Base-by-base conservation (phyloP, 2,113 vertebrate species). In the Elaphurus davidianus region DNA sequence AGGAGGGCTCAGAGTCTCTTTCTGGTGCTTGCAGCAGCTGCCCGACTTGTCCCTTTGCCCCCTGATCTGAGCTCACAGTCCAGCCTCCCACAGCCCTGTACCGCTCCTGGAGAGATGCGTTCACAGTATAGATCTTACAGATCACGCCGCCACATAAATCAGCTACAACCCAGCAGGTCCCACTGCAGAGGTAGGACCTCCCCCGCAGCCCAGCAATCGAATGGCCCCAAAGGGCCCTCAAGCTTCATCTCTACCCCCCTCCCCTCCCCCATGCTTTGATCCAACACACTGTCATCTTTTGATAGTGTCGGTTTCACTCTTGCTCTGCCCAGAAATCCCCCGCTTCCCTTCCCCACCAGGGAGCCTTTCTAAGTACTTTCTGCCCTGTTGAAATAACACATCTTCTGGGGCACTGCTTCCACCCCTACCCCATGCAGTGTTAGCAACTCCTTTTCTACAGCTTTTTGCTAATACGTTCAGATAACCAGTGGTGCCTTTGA, bases 281-380 rank as follows among this genome's bases (percentile, higher is more conserved):
- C 45, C 40, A 81, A 55, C 21, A 23, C 23, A 50, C 23, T 23
- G 6, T 30, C 27, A 30, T n/a, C 23, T 30, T 82, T 45, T 1
- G 12, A 30, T 30, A 11, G 11, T 11, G 8, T 30, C 55, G 16
- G 30, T 17, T 57, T 60, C 14, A n/a, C 19, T 25, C 92, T 17
- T 40, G 15, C 67, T 95, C 45, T 87, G 50, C 50, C 62, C 64
- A 36, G 43, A 78, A 14, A 3, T 1, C 43, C 4, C 55, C 13
- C 14, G 1, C 6, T 15, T 45, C 16, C 45, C 21, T 12, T 33
- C 15, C 25, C 13, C 40, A 15, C 3, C 1, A 0, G 4, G 33
- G 17, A 82, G 2, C 19, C 36, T 55, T 57, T 52, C 64, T 40
- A 30, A 55, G 28, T 54, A 36, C 30, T 33, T 93, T 64, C 40